Evolutionary conservation across 2,113 vertebrate species (phyloP).

Genomic region (Gallinago undulata): DNA sequence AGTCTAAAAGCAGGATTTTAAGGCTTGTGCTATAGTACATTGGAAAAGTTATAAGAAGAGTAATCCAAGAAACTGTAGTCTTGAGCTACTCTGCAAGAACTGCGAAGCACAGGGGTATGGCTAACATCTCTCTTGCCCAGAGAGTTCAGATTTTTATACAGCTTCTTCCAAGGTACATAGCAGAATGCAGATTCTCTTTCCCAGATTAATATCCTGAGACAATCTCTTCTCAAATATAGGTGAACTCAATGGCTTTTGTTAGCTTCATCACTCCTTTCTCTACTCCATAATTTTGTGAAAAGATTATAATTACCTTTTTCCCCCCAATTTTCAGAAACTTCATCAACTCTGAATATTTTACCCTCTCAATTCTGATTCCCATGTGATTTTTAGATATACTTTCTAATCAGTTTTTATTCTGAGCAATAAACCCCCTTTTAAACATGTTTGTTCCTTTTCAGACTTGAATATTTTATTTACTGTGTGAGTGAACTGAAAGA

Average conservation of each 20-base stretch:
- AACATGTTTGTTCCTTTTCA: background rate
- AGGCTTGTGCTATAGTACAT: background rate
- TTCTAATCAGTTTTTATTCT: background rate
- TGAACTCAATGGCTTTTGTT: background rate
- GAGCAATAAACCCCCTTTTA: background rate
- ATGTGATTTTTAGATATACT: background rate
- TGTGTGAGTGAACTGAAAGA: background rate
- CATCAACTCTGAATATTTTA: background rate
- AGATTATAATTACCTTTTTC: background rate
- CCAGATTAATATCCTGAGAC: background rate
- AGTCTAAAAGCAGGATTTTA: background rate
- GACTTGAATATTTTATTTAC: background rate
- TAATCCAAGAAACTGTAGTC: background rate
- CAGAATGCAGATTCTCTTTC: background rate
- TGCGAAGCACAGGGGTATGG: background rate
- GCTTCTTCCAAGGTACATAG: background rate
- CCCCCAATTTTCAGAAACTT: background rate
- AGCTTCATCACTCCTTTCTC: background rate
- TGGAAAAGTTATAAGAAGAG: background rate
- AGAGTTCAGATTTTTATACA: background rate
- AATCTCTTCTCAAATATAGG: background rate
- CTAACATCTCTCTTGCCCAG: background rate
- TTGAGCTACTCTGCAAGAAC: background rate
- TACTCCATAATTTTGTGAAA: background rate
- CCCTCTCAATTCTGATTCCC: background rate